Conservation (phyloP, 2,888 invertebrate species). For the Harmothoe impar region DNA sequence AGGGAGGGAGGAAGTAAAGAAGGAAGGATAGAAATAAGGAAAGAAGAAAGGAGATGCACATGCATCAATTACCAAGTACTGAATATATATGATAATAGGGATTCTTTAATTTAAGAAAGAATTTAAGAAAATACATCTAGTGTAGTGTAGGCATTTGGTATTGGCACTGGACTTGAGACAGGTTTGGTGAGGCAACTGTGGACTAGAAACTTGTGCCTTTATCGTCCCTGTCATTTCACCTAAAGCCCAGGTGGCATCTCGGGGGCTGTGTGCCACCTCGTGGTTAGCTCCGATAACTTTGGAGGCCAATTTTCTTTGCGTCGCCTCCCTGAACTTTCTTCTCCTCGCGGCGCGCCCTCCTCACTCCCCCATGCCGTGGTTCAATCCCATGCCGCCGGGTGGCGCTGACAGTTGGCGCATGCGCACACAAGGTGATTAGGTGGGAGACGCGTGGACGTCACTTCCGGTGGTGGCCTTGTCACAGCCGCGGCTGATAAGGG, state of each 20-base stretch:
- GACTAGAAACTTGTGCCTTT: no score
- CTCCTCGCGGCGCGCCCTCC: not conserved
- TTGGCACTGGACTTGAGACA: no score
- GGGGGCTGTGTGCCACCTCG: not conserved
- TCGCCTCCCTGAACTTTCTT: conserved; percentile 8
- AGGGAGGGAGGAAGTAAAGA: no score
- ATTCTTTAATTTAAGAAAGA: no score
- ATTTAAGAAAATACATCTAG: no score
- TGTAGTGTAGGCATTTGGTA: no score
- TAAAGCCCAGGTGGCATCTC: not conserved
- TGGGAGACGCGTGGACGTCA: conserved; percentile 55
- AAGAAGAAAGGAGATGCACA: no score
- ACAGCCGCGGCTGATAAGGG: conserved; percentile 41
- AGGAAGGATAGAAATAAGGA: no score
- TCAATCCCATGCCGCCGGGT: conserved; percentile 5
- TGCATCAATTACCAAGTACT: no score
- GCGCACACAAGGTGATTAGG: conserved; percentile 53
- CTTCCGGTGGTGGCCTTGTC: conserved; percentile 19
- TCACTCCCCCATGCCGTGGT: not conserved
- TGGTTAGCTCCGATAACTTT: not conserved
- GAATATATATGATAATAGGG: no score
- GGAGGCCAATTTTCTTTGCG: not conserved
- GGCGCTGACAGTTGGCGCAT: conserved; percentile 46
- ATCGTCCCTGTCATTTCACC: no score
- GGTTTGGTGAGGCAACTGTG: no score